These are phyloP conservation scores for Sebastes trivittatus DNA, from an alignment of 2,797 vertebrate genomes.

Conservation along the genomic window DNA sequence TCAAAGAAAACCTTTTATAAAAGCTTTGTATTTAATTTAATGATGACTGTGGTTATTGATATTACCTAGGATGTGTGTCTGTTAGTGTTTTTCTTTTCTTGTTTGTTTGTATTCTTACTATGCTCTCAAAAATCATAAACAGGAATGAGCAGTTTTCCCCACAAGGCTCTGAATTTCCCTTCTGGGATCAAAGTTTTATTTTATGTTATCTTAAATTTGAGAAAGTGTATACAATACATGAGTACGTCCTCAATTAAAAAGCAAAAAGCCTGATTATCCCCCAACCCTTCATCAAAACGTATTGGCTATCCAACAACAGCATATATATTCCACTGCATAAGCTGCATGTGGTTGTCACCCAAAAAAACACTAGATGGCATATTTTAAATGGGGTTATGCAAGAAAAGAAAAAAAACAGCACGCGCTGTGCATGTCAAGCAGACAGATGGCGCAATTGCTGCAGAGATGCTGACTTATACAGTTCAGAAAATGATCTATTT, in stretches of 20 bases:
- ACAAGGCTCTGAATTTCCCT: background rate
- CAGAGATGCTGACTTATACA: conserved; percentile 46
- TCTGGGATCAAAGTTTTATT: background rate
- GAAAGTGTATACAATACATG: background rate
- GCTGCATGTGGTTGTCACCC: background rate
- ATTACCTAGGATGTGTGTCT: no score
- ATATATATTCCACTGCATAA: background rate
- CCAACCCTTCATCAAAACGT: background rate
- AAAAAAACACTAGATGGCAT: conserved; percentile 64
- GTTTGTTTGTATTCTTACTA: no score
- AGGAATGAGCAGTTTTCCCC: background rate
- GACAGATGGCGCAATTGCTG: conserved; percentile 73
- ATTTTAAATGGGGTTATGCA: conserved; percentile 21
- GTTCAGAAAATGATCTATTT: conserved; percentile 47
- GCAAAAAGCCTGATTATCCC: background rate
- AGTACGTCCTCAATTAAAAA: background rate
- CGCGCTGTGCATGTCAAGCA: conserved; percentile 18
- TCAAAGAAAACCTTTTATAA: no score
- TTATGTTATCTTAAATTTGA: background rate
- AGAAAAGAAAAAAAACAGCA: background rate
- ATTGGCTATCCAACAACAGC: background rate
- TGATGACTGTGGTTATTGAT: no score
- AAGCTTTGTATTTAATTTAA: no score
- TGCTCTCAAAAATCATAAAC: no score
- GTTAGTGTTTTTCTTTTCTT: no score